A percentile compares a stretch with the other conserved stretches of the same genome.
Evolutionary conservation across 2,113 vertebrate genomes (phyloP).

Genomic region (Picathartes gymnocephalus): DNA sequence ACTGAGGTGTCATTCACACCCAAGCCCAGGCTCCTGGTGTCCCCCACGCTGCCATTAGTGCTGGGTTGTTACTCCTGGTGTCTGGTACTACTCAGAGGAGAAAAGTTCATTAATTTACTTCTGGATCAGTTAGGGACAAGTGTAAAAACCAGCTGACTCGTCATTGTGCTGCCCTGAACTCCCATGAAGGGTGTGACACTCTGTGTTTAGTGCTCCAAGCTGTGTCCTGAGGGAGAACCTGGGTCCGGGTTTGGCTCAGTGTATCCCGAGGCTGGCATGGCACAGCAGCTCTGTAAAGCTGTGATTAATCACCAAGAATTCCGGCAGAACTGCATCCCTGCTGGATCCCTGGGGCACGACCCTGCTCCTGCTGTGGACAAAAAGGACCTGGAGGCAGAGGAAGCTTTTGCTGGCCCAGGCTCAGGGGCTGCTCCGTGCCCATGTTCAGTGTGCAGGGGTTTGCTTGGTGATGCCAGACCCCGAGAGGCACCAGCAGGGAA

Average conservation of each 20-base stretch:
- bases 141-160: not conserved
- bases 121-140: not conserved
- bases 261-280: rapidly evolving
- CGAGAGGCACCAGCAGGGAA: not conserved
- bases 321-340: not conserved
- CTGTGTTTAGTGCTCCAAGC: not conserved
- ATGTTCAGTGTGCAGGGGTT: rapidly evolving
- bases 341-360: not conserved
- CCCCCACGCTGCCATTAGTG: not conserved
- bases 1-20: not conserved
- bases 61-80: not conserved
- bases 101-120: not conserved
- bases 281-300: not conserved
- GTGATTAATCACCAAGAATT: rapidly evolving
- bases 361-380: rapidly evolving
- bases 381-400: not conserved
- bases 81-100: not conserved
- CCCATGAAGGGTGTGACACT: not conserved
- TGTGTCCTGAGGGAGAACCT: not conserved
- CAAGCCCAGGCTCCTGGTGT: not conserved
- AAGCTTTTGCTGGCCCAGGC: not conserved
- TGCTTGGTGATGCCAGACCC: not conserved
- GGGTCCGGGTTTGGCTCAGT: not conserved
- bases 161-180: not conserved
- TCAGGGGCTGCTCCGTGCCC: not conserved